Evolutionary conservation across 2,797 vertebrate species (phyloP), one percentile per base, ranked within the genome.

Genomic region (Sternarchorhynchus goeldii): DNA sequence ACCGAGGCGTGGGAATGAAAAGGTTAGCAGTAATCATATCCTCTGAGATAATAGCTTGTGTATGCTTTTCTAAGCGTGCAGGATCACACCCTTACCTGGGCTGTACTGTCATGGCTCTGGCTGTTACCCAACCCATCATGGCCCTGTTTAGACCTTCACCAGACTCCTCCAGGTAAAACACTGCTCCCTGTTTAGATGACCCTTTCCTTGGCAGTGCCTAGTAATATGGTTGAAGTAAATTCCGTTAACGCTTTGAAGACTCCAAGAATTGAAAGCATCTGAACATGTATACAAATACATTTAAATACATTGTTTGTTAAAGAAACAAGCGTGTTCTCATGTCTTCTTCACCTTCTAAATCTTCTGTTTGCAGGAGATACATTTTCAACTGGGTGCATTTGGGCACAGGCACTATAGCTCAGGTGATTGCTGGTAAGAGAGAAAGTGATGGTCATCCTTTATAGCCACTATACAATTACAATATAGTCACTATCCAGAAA

Each of bases 381-480:
- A 80, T 94, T 34, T 96, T 96, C 87, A 96, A 92, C 84, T 96
- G 95, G 94, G 84, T 92, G 75, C 95, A 97, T 63, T 93, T 94
- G 91, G 89, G 90, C 79, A 84, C 86, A 60, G 95, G 95, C 20
- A 94, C 93, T 45, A 81, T 85, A 79, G 90, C 89, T 77, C 94
- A 95, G 87, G 92, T 95, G 85, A 80, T 95, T 76, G 94, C 94
- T 86, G 94, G 95, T 96, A 88, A 94, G 92, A 88, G 75, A 77
- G 12, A 58, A 58, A 39, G 1, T 31, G 12, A 29, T 41, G 55
- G 21, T 66, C 56, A 57, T 67, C 31, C 31, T 59, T 67, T 66
- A 34, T 50, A 36, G 21, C 32, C 41, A 67, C 21, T 29, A 17
- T 18, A 2, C 62, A 8, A n/a, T 31, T 25, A 6, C 57, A 18